A percentile compares a stretch with the other conserved stretches of the same genome.
phyloP scores from a whole-genome alignment of 2,888 invertebrate genomes.

The Cantharis lateralis region DNA sequence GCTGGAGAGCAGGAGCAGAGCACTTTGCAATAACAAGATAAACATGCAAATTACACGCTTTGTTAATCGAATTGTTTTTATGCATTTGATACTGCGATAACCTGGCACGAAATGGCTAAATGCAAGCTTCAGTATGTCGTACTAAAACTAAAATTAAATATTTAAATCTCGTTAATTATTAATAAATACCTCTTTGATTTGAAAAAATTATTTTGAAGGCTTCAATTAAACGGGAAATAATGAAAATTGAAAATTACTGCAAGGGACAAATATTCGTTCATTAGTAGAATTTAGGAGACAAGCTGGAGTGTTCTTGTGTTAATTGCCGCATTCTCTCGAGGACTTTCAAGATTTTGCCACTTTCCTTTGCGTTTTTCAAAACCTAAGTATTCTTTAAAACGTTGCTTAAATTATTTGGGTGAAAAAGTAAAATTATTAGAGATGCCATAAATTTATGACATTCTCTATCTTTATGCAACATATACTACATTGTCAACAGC shows the following conservation, averaged over 20 bases:
- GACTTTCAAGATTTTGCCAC: slow-evolving; percentile 29
- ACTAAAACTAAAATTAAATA: neutral
- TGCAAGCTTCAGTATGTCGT: neutral
- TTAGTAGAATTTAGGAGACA: slow-evolving; percentile 30
- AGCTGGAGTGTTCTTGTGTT: slow-evolving; percentile 41
- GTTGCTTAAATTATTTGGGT: neutral
- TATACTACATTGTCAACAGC: slow-evolving; percentile 17
- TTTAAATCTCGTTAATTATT: neutral
- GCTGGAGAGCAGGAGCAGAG: neutral
- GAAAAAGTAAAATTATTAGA: neutral
- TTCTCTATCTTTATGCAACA: neutral
- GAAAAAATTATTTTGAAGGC: neutral
- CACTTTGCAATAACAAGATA: slow-evolving; percentile 2
- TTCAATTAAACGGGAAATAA: neutral
- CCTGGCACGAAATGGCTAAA: neutral
- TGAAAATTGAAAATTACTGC: neutral
- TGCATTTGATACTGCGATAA: slow-evolving; percentile 14
- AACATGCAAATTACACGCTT: slow-evolving; percentile 17
- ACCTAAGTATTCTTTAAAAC: neutral
- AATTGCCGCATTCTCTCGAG: slow-evolving; percentile 42
- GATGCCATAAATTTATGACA: neutral
- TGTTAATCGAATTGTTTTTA: slow-evolving; percentile 12
- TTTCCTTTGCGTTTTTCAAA: slow-evolving; percentile 9
- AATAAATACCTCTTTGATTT: neutral
- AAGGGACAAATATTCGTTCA: neutral